These are phyloP conservation scores for Lagopus leucura DNA, from an alignment of 2,113 vertebrate species.

Conservation along the genomic window DNA sequence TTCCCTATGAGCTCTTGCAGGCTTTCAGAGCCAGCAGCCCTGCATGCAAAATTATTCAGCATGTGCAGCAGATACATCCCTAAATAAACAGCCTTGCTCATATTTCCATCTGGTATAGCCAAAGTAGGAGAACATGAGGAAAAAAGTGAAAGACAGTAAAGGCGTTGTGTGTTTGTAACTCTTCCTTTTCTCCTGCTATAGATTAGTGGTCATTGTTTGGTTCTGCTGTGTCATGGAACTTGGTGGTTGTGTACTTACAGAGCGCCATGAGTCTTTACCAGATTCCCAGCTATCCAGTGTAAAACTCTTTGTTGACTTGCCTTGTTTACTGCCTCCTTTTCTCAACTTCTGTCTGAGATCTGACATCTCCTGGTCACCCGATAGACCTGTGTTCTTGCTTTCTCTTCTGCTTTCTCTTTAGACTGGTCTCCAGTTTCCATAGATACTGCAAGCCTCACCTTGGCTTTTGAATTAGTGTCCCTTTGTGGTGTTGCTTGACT, in stretches of 20 bases:
- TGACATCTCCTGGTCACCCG: background rate
- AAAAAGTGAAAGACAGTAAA: background rate
- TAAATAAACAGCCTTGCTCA: background rate
- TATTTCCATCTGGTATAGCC: background rate
- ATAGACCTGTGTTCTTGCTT: background rate
- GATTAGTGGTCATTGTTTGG: background rate
- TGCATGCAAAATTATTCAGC: background rate
- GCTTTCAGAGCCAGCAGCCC: background rate
- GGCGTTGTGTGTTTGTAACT: background rate
- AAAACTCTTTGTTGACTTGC: background rate
- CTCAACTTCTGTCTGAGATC: background rate
- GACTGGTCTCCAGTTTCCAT: background rate
- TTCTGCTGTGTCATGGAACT: background rate
- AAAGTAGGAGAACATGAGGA: background rate
- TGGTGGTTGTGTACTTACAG: background rate
- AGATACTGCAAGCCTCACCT: conserved; percentile 3
- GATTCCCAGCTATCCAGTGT: background rate
- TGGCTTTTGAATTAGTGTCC: background rate
- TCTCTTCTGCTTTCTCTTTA: background rate
- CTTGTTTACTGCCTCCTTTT: background rate
- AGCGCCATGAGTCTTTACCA: background rate
- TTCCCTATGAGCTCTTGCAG: background rate
- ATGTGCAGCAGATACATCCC: background rate
- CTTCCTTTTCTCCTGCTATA: background rate
- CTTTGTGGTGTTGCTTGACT: background rate